Conservation (phyloP, 2,888 invertebrate species). For the Polydrusus pterygomalis region DNA sequence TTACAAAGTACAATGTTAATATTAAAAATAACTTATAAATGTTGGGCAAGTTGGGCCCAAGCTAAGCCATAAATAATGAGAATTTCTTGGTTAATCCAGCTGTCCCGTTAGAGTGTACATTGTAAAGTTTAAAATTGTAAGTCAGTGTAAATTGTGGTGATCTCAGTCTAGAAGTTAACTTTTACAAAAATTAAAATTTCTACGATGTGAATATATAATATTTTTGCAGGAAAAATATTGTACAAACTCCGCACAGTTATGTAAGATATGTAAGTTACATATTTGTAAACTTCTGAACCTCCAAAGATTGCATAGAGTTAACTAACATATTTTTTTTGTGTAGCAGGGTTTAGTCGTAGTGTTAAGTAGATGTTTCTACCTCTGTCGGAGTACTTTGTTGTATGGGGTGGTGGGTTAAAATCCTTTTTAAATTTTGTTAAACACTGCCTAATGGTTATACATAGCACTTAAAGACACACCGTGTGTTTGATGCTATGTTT, state of each 20-base stretch:
- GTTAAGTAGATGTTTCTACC: not conserved
- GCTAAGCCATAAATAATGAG: not conserved
- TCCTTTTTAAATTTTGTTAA: not conserved
- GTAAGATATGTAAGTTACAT: not conserved
- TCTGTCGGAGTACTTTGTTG: not conserved
- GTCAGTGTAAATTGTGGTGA: slow-evolving; percentile 12
- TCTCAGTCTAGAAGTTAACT: slow-evolving; percentile 15
- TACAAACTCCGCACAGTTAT: not conserved
- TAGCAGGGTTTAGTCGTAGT: slow-evolving; percentile 17
- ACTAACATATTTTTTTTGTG: not conserved
- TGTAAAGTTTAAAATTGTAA: not conserved
- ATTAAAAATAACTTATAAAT: too few relatives aligned
- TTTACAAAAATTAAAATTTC: slow-evolving; percentile 3
- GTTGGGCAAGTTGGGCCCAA: too few relatives aligned
- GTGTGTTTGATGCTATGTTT: not conserved
- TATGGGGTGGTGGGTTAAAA: slow-evolving; percentile 11
- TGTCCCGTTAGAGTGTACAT: not conserved
- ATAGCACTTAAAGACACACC: not conserved
- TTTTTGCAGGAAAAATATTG: slow-evolving; percentile 14
- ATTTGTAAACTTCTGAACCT: not conserved
- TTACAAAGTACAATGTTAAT: too few relatives aligned
- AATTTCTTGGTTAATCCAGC: not conserved
- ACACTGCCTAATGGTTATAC: slow-evolving; percentile 6
- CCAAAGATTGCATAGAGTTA: slow-evolving; percentile 6
- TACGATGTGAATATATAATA: slow-evolving; percentile 30